Evolutionary conservation across 2,113 vertebrate genomes (phyloP).

Genomic region (Nymphicus hollandicus): DNA sequence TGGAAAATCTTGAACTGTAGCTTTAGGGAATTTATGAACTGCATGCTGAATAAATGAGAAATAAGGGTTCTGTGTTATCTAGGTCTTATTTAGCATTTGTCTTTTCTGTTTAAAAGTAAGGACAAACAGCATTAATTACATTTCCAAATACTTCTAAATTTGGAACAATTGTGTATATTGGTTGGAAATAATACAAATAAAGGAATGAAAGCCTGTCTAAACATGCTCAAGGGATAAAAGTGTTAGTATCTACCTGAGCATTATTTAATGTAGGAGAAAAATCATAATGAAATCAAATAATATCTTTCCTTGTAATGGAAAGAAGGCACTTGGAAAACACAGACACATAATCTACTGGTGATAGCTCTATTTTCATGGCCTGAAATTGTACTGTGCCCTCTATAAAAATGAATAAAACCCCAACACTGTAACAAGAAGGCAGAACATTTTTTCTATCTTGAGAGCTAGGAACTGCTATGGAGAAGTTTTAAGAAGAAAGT

Average conservation of each 20-base stretch:
- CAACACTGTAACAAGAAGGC: neutral
- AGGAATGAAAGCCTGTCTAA: neutral
- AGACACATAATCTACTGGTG: neutral
- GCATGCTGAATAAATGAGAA: neutral
- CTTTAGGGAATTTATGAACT: neutral
- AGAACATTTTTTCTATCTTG: neutral
- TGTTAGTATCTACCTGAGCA: neutral
- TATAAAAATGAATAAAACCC: neutral
- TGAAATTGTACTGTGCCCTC: neutral
- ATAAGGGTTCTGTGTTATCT: neutral
- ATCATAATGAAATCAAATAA: neutral
- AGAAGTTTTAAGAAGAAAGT: neutral
- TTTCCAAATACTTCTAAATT: constrained; percentile 8
- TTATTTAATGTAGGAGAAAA: neutral
- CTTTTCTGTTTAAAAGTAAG: neutral
- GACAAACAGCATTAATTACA: neutral
- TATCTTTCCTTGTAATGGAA: neutral
- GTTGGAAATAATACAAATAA: neutral
- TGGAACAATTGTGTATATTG: neutral
- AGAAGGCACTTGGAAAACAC: neutral
- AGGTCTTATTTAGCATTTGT: neutral
- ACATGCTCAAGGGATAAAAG: neutral
- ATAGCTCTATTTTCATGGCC: neutral
- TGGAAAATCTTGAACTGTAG: neutral
- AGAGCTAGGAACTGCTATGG: neutral